These are phyloP conservation scores for Stenchaetothrips biformis DNA, from an alignment of 2,888 invertebrate genomes.

Conservation along the genomic window DNA sequence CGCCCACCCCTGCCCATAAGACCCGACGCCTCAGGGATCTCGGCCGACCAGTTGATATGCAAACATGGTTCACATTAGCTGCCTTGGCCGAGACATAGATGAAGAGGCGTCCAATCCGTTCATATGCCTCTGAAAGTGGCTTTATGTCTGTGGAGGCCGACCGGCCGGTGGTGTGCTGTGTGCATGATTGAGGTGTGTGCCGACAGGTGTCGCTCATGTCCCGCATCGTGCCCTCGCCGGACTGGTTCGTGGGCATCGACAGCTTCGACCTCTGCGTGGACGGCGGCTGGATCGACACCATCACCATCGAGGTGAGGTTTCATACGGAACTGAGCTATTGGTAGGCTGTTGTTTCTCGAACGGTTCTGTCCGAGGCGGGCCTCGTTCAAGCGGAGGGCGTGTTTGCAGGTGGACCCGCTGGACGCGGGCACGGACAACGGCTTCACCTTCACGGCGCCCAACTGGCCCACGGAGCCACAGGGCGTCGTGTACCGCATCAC, in stretches of 20 bases:
- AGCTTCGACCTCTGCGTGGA: slow-evolving; percentile 85
- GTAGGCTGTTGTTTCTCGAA: too few relatives aligned
- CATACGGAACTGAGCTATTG: too few relatives aligned
- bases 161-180: not conserved
- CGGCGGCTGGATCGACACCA: slow-evolving; percentile 86
- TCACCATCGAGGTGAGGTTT: slow-evolving; percentile 85
- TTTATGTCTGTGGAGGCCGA: not conserved
- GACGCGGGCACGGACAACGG: slow-evolving; percentile 95
- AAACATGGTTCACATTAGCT: too few relatives aligned
- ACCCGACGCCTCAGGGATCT: too few relatives aligned
- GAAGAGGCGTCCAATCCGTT: not conserved
- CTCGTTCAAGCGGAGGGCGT: not conserved
- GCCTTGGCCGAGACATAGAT: too few relatives aligned
- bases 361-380: too few relatives aligned
- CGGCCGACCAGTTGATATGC: too few relatives aligned
- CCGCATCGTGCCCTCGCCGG: slow-evolving; percentile 87
- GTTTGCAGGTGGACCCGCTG: slow-evolving; percentile 71
- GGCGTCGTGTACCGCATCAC: slow-evolving; percentile 86
- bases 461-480: slow-evolving; percentile 89
- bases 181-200: not conserved
- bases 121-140: not conserved
- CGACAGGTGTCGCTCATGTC: slow-evolving; percentile 81
- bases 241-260: slow-evolving; percentile 92
- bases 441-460: slow-evolving; percentile 93
- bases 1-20: too few relatives aligned